These are phyloP conservation scores for Buteo buteo DNA, from an alignment of 2,113 vertebrate species.

Conservation along the genomic window DNA sequence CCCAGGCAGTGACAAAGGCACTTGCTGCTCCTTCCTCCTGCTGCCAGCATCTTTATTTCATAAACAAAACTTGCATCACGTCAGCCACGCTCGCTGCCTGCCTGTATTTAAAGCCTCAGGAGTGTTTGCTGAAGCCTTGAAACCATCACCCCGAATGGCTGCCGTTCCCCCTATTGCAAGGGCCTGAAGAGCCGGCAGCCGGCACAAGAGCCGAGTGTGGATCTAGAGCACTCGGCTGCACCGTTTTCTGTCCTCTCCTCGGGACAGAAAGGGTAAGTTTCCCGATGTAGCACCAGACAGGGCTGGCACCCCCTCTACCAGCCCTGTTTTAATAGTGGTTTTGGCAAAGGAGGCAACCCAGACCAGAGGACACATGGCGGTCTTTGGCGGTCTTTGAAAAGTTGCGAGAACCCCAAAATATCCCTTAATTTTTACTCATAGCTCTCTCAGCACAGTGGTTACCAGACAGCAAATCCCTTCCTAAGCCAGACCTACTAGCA, in stretches of 20 bases:
- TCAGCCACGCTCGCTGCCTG: neutral
- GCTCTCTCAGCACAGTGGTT: neutral
- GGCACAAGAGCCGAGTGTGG: neutral
- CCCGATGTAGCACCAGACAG: neutral
- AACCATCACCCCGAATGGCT: neutral
- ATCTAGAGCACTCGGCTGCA: neutral
- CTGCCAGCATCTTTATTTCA: neutral
- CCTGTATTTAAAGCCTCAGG: neutral
- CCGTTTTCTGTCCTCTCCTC: neutral
- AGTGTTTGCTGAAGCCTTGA: neutral
- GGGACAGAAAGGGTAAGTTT: neutral
- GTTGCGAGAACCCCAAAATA: neutral
- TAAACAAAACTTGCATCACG: neutral
- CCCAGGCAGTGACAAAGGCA: neutral
- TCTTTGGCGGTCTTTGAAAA: neutral
- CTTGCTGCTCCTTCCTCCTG: neutral
- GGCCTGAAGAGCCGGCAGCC: neutral
- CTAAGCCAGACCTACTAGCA: neutral
- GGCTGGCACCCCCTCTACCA: neutral
- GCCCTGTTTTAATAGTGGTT: neutral
- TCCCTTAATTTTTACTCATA: neutral
- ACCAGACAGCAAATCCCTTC: neutral
- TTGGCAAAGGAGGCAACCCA: rapidly evolving
- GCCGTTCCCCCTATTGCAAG: rapidly evolving
- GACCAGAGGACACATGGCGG: neutral